phyloP scores from a whole-genome alignment of 2,797 vertebrate species.

The Dallia pectoralis region DNA sequence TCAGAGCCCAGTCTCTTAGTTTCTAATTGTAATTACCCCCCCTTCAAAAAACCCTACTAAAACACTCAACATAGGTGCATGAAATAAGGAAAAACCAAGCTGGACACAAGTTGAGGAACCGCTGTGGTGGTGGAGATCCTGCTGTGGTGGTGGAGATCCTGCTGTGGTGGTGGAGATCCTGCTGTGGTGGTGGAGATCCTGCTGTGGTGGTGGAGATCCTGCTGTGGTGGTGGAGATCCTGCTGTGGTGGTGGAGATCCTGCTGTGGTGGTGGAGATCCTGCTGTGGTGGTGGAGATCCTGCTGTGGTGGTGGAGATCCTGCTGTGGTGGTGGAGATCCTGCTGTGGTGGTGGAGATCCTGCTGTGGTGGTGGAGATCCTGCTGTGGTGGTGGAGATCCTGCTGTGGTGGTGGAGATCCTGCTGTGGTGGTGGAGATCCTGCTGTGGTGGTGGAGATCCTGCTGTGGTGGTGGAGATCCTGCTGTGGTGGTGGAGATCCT shows the following conservation, averaged over 20 bases:
- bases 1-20: constrained; percentile 11
- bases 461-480: constrained; percentile 10
- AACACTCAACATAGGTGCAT: constrained; percentile 8
- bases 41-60: constrained; percentile 21
- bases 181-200: constrained; percentile 57
- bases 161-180: too few relatives aligned
- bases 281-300: constrained; percentile 57
- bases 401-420: constrained; percentile 10
- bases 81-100: constrained; percentile 18
- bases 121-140: constrained; percentile 46
- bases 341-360: constrained; percentile 10
- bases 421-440: constrained; percentile 46
- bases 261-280: constrained; percentile 57
- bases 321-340: constrained; percentile 49
- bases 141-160: constrained; percentile 49
- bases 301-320: constrained; percentile 53
- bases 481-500: constrained; percentile 46
- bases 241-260: constrained; percentile 57
- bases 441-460: constrained; percentile 49
- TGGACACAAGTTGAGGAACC: constrained; percentile 27
- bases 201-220: constrained; percentile 57
- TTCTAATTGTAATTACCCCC: constrained; percentile 5
- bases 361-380: constrained; percentile 46
- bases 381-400: constrained; percentile 49
- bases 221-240: constrained; percentile 57